These are phyloP conservation scores for Scolanthus callimorphus DNA, from an alignment of 92 coral and sea anemone species.

Conservation along the genomic window DNA sequence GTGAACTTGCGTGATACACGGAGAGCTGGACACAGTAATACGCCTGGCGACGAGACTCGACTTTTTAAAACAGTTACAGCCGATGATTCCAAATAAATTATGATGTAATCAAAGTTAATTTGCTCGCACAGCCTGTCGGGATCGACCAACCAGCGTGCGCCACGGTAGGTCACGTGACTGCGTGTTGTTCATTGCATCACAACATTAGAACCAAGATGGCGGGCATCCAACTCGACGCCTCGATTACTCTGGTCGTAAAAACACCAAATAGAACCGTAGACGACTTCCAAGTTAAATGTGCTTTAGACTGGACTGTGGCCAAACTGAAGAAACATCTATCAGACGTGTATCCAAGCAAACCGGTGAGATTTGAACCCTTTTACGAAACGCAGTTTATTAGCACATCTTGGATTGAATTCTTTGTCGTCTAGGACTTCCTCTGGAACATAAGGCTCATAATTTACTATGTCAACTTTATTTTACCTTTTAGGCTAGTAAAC, in stretches of 20 bases:
- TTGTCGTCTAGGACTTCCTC: too few species aligned
- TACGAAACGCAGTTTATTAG: too few species aligned
- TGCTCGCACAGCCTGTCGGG: constrained; percentile 66
- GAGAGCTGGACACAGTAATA: too few species aligned
- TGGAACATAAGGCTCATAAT: too few species aligned
- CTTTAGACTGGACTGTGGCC: constrained; percentile 95
- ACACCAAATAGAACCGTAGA: constrained; percentile 90
- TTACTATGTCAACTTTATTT: not conserved
- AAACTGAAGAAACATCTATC: constrained; percentile 90
- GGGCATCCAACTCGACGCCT: constrained; percentile 31
- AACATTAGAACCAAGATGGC: constrained; percentile 45
- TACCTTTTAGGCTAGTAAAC: constrained; percentile 69
- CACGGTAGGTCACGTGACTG: constrained; percentile 93
- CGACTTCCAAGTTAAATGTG: constrained; percentile 90
- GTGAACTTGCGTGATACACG: too few species aligned
- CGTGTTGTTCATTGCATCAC: too few species aligned
- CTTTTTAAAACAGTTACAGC: too few species aligned
- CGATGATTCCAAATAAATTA: too few species aligned
- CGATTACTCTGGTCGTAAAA: constrained; percentile 88
- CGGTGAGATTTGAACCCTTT: constrained; percentile 71
- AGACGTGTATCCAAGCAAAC: constrained; percentile 93
- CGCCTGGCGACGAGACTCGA: too few species aligned
- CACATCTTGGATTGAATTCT: too few species aligned
- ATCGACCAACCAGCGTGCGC: constrained; percentile 80
- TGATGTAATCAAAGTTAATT: too few species aligned